A percentile compares a stretch with the other conserved stretches of the same genome.
phyloP scores from a whole-genome alignment of 1,140 invertebrate genomes.

The Polypedilum vanderplanki region DNA sequence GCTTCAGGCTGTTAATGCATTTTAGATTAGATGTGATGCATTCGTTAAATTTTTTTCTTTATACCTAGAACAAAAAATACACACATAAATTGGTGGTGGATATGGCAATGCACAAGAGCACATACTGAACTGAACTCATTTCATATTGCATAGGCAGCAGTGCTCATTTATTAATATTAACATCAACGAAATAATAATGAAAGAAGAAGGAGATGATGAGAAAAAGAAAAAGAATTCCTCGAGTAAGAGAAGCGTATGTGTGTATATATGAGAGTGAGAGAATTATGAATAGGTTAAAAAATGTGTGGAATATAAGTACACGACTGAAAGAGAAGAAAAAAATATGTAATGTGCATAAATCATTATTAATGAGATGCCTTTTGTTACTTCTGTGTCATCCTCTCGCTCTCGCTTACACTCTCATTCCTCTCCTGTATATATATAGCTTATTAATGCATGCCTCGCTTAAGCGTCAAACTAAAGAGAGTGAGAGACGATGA shows the following conservation, averaged over 20 bases:
- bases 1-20: conserved; percentile 6
- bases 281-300: neutral
- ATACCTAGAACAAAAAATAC: too few relatives aligned
- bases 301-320: neutral
- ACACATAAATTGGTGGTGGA: too few relatives aligned
- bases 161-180: conserved; percentile 28
- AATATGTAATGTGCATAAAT: conserved; percentile 27
- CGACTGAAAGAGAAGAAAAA: neutral
- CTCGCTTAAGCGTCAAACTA: neutral
- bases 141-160: conserved; percentile 16
- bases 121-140: neutral
- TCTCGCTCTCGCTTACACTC: neutral
- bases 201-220: neutral
- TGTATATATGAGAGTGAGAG: neutral
- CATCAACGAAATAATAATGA: conserved; percentile 21
- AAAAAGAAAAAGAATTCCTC: conserved; percentile 4
- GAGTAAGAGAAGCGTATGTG: neutral
- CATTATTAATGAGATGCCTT: conserved; percentile 29
- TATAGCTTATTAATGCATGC: neutral
- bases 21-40: conserved; percentile 26
- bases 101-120: too few relatives aligned
- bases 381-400: conserved; percentile 15
- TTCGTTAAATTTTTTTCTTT: neutral
- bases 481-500: neutral
- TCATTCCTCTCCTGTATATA: neutral